These are phyloP conservation scores for Himalopsyche japonica DNA, from an alignment of 2,888 invertebrate genomes.

Conservation along the genomic window DNA sequence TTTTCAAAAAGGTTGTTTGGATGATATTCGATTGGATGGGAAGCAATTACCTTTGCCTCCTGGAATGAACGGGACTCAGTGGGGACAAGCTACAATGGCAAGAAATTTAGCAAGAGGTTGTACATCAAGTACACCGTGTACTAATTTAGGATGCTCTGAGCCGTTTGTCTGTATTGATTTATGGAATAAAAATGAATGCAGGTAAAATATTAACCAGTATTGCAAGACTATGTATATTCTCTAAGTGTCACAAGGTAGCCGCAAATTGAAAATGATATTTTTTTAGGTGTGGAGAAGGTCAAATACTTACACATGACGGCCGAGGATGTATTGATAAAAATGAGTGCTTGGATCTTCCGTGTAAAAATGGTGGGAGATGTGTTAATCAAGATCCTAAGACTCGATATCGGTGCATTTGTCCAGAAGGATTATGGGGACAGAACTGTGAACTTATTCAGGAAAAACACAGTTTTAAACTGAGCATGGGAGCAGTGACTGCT, in stretches of 20 bases:
- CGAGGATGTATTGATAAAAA: slow-evolving; percentile 95
- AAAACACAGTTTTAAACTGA: slow-evolving; percentile 91
- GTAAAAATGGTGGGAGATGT: slow-evolving; percentile 90
- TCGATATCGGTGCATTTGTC: slow-evolving; percentile 85
- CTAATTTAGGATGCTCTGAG: slow-evolving; percentile 89
- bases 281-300: slow-evolving; percentile 88
- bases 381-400: slow-evolving; percentile 87
- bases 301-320: slow-evolving; percentile 84
- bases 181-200: slow-evolving; percentile 99
- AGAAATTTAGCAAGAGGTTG: slow-evolving; percentile 90
- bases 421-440: slow-evolving; percentile 91
- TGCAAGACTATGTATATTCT: neutral
- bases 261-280: neutral
- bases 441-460: slow-evolving; percentile 93
- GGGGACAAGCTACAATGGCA: slow-evolving; percentile 94
- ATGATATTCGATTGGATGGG: slow-evolving; percentile 82
- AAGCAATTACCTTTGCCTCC: slow-evolving; percentile 93
- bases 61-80: slow-evolving; percentile 92
- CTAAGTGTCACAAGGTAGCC: no score
- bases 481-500: slow-evolving; percentile 95
- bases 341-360: slow-evolving; percentile 92
- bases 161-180: slow-evolving; percentile 94
- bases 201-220: slow-evolving; percentile 62
- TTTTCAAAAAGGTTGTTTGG: slow-evolving; percentile 84
- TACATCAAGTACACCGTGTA: slow-evolving; percentile 92